These are phyloP conservation scores for Alcedo quadribrachys DNA, from an alignment of 2,797 vertebrate genomes.

Conservation along the genomic window DNA sequence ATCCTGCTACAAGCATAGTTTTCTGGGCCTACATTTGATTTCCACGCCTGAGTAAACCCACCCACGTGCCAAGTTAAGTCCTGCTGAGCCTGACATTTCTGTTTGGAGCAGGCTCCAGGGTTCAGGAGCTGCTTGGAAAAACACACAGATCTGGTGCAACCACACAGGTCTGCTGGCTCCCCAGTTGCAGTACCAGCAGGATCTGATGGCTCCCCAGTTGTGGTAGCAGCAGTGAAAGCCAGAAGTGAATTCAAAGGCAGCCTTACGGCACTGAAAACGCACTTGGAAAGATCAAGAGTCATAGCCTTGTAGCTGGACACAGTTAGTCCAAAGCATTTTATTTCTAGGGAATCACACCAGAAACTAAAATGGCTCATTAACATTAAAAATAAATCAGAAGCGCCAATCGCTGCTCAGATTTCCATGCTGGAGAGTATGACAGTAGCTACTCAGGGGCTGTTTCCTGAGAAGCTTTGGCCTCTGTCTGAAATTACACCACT, in stretches of 20 bases:
- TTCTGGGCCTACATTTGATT: constrained; percentile 58
- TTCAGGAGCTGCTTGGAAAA: constrained; percentile 59
- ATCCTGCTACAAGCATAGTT: background rate
- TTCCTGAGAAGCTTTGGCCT: background rate
- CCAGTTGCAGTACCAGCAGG: constrained; percentile 23
- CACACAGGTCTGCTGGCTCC: background rate
- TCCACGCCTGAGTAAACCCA: constrained; percentile 69
- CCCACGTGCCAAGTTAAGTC: constrained; percentile 55
- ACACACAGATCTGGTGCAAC: constrained; percentile 31
- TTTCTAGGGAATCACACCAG: background rate
- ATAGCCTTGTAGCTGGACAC: background rate
- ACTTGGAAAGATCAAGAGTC: background rate
- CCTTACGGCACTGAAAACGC: background rate
- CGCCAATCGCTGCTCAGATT: background rate
- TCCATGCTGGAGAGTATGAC: background rate
- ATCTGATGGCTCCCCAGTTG: background rate
- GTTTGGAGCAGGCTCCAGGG: constrained; percentile 36
- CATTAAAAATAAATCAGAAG: background rate
- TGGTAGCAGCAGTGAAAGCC: constrained; percentile 40
- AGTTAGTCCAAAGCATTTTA: background rate
- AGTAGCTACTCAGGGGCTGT: background rate
- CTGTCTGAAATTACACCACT: background rate
- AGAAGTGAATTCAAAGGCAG: constrained; percentile 37
- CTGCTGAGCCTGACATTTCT: constrained; percentile 60
- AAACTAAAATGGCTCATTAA: background rate